Evolutionary conservation across 1,140 invertebrate species (phyloP), one percentile per base, ranked within the genome.

Genomic region (Sycophaga agraensis): DNA sequence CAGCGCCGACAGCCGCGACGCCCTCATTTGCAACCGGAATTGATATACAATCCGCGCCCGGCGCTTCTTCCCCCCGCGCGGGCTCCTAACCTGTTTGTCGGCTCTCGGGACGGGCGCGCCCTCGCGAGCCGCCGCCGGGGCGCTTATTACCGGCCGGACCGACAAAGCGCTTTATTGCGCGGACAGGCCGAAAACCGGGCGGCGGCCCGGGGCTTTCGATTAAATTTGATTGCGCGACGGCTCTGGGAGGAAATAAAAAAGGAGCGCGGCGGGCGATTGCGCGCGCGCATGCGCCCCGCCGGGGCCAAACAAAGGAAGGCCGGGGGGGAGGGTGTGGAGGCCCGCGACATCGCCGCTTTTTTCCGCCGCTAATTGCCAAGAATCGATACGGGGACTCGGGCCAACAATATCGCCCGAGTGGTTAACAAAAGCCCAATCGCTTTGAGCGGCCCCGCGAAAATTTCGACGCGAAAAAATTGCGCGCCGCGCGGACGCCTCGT

Each of bases 321-420:
- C 28, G 35, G 11, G 57, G 49, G 66, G 54, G 43, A 64, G 59
- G 31, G 1, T 34, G 3, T 37, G 31, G 0, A 8, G 35, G 34
- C 58, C 37, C 59, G 34, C 42, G 46, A 37, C 46, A 26, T 51
- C 14, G n/a, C n/a, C 31, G 39, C 54, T 43, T 60, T 65, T 55
- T 45, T 19, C 14, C 42, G 12, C n/a, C 35, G 57, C 49, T 69
- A 68, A 70, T 70, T 68, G 64, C 68, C 39, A 45, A 45, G 48
- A 45, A 60, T 60, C 58, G 58, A 60, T 60, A 60, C 2, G 26
- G 28, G 16, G 39, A 1, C 16, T 46, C 65, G 61, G 51, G 40
- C 50, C 59, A 59, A 68, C 63, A 55, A 71, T 68, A 66, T 59
- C 62, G 59, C 53, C 39, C 62, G 63, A 58, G 55, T 60, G 68